phyloP scores from a whole-genome alignment of 2,113 vertebrate genomes.

The Rhabdomys dilectus region DNA sequence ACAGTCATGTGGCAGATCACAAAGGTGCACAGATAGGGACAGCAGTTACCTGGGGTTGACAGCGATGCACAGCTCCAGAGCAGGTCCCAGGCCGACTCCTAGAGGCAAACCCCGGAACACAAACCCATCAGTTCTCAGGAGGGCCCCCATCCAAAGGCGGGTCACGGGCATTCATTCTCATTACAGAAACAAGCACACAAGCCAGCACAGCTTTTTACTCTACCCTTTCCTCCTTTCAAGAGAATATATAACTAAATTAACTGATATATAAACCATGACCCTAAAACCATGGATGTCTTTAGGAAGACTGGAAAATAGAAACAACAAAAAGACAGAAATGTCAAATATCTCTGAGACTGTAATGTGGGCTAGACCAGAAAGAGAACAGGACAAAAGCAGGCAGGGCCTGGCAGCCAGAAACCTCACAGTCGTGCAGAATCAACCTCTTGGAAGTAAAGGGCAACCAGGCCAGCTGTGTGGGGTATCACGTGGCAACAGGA shows the following conservation, averaged over 20 bases:
- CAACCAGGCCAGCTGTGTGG: conserved; percentile 5
- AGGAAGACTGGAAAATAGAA: not conserved
- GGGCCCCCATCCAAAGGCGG: not conserved
- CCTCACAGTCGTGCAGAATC: not conserved
- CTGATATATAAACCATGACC: not conserved
- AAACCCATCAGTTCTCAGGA: not conserved
- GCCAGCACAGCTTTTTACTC: not conserved
- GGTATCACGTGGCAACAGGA: not conserved
- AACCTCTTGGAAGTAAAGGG: not conserved
- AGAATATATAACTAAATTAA: not conserved
- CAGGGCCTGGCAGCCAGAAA: not conserved
- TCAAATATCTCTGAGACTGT: not conserved
- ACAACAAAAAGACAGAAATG: not conserved
- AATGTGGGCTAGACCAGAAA: not conserved
- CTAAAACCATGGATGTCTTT: not conserved
- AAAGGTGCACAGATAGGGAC: not conserved
- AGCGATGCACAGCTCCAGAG: conserved; percentile 94
- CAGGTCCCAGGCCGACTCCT: conserved; percentile 96
- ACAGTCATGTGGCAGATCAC: not conserved
- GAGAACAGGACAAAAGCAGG: not conserved
- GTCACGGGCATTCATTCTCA: not conserved
- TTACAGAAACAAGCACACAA: not conserved
- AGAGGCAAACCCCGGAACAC: conserved; percentile 50
- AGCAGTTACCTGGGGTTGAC: conserved; percentile 92
- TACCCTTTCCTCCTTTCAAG: not conserved